Base-by-base conservation (phyloP, 2,113 vertebrate species). In the Apeltes quadracus region DNA sequence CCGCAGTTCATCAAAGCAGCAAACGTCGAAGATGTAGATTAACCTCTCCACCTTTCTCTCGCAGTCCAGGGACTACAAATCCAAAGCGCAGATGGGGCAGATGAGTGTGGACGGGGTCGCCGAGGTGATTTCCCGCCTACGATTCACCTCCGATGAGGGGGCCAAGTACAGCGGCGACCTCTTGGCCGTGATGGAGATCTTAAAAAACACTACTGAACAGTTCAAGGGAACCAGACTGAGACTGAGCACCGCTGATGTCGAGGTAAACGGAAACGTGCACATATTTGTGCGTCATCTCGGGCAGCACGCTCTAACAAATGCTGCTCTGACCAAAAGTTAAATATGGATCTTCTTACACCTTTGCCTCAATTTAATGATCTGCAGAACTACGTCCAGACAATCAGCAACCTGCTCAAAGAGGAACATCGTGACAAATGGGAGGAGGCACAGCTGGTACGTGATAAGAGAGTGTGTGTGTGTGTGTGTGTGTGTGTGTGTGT, bases 391-490 rank as follows among this genome's bases (percentile, higher is more conserved):
- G 95, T 97, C 63, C 96, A 98, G 93, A 94, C 97, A 78, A 94
- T 99, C 88, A 99, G 97, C 94, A 98, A 99, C 90, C 87, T 99
- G 73, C 88, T 99, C 83, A 95, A 95, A 0, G 97, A 99, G 71
- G 97, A 98, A 66, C 97, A 99, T 79, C 92, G 92, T 61, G 96
- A 96, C 41, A 98, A 97, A 90, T 99, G 98, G 98, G 95, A 97
- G 78, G 97, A 99, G 84, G 96, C 96, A 69, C 97, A 98, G 74
- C 93, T 96, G 96, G 98, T 99, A 93, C 7, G 96, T 90, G 88
- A 81, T 57, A 85, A 87, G 76, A 78, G 75, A 22, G 65, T 81
- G 76, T 68, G 53, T 86, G 69, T 65, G 2, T 57, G 34, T 61
- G 18, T 51, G 44, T 43, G 75, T 39, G 50, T 23, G 75, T 38